These are phyloP conservation scores for Tubulanus polymorphus DNA, from an alignment of 2,888 invertebrate genomes.

Conservation along the genomic window DNA sequence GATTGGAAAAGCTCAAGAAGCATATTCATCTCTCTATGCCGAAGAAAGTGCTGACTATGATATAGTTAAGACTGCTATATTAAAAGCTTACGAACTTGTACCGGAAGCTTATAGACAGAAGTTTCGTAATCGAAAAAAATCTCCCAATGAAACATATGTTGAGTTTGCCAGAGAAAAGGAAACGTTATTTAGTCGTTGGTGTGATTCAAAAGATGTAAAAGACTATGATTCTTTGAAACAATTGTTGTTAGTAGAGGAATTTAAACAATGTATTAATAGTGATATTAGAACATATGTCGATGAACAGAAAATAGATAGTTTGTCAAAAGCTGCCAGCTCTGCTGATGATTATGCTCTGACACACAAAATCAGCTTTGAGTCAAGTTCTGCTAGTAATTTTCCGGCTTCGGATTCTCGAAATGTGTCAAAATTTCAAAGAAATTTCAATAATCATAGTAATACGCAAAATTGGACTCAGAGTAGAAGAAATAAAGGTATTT, in stretches of 20 bases:
- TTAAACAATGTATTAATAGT: constrained; percentile 10
- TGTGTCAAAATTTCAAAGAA: too few species aligned
- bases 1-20: constrained; percentile 15
- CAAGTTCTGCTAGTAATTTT: too few species aligned
- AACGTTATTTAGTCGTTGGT: constrained; percentile 12
- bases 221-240: constrained; percentile 13
- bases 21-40: constrained; percentile 6
- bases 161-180: constrained; percentile 19
- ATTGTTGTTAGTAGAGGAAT: constrained; percentile 13
- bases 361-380: too few species aligned
- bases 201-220: constrained; percentile 2
- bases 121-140: constrained; percentile 11
- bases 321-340: constrained; percentile 7
- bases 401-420: too few species aligned
- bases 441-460: too few species aligned
- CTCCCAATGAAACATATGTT: constrained; percentile 13
- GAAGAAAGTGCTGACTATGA: constrained; percentile 13
- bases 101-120: constrained; percentile 17
- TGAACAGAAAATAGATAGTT: constrained; percentile 7
- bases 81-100: constrained; percentile 18
- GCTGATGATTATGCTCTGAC: constrained; percentile 14
- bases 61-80: constrained; percentile 14
- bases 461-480: too few species aligned
- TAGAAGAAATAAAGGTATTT: too few species aligned
- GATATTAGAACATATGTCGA: constrained; percentile 1